Evolutionary conservation across 1,140 invertebrate species (phyloP), one percentile per base, ranked within the genome.

Genomic region (Lordiphosa collinella): DNA sequence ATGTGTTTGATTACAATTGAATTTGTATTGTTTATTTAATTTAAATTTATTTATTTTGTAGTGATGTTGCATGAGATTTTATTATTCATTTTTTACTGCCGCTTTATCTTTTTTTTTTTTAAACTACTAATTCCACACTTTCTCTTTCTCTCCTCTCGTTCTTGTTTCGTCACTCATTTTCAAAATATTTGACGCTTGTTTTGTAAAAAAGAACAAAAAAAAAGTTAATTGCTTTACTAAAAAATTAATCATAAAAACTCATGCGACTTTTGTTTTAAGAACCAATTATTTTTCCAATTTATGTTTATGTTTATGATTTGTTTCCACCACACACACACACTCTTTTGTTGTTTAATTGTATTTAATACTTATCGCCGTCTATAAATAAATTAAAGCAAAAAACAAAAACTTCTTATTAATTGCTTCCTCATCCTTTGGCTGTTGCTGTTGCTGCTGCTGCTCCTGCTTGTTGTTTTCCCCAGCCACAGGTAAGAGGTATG

Each of bases 161-260:
- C n/a, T 69, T 22, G 18, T 56, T 37, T 67, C 12, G 46, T 48
- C 32, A 63, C 68, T 56, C 52, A 56, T 78, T 50, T 61, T 35
- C 37, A 38, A 60, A 80, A 37, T 67, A 55, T 53, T 62, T 57
- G 60, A 56, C 57, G 76, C 82, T 80, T 69, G 8, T 62, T 41
- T 16, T 1, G 4, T 10, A 36, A 14, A 38, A 13, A 14, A 38
- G 6, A 14, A 7, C 4, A 14, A 14, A 12, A 31, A 32, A 44
- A n/a, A n/a, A n/a, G n/a, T n/a, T n/a, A n/a, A 41, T 35, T 44
- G 86, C 86, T 88, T 88, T 68, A 86, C 86, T 88, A 84, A 88
- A 88, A 88, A 88, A 88, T 87, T 88, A 88, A 88, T 88, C 76
- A 86, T 88, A 87, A 88, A 88, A 88, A 85, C 86, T 88, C 86